A percentile compares a stretch with the other conserved stretches of the same genome.
These are phyloP conservation scores for Menura novaehollandiae DNA, from an alignment of 2,113 vertebrate genomes.

Conservation along the genomic window DNA sequence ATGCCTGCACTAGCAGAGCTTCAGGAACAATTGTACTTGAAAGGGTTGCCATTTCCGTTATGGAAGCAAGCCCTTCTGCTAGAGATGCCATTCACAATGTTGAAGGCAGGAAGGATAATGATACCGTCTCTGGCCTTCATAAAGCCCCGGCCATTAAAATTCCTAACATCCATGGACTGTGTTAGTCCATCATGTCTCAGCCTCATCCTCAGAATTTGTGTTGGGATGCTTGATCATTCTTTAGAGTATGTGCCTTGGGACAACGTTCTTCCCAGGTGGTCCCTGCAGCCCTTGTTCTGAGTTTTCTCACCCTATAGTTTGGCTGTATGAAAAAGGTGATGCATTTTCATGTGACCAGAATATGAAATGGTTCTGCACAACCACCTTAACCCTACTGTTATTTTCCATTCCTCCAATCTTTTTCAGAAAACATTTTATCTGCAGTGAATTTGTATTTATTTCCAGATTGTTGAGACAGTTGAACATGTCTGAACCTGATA, in stretches of 20 bases:
- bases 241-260: background rate
- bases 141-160: background rate
- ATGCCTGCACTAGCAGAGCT: background rate
- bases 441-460: background rate
- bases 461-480: background rate
- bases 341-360: background rate
- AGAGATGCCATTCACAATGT: rapidly evolving
- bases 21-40: background rate
- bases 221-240: background rate
- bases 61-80: background rate
- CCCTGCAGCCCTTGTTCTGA: background rate
- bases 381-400: background rate
- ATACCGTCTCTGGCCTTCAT: background rate
- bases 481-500: background rate
- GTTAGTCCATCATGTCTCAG: background rate
- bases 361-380: background rate
- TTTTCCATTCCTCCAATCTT: background rate
- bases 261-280: background rate
- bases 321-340: background rate
- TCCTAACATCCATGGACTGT: background rate
- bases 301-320: background rate
- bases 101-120: background rate
- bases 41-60: background rate
- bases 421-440: background rate
- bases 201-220: background rate